A percentile compares a stretch with the other conserved stretches of the same genome.
These are phyloP conservation scores for Thecocarcelia acutangulata DNA, from an alignment of 2,888 invertebrate species.

Conservation along the genomic window DNA sequence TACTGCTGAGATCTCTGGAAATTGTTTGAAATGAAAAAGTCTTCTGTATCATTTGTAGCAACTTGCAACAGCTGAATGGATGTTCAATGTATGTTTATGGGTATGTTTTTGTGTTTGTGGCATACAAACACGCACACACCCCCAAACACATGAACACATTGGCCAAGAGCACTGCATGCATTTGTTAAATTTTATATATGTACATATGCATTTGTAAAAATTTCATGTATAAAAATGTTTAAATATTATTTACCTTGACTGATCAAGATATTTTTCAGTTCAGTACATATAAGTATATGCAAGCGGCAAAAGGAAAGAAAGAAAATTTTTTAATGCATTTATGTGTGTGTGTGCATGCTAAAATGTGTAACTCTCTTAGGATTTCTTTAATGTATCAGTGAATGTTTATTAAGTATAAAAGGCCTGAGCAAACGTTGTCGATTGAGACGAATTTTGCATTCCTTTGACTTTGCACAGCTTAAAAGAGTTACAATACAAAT, in stretches of 20 bases:
- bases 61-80: slow-evolving; percentile 51
- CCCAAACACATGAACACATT: background rate
- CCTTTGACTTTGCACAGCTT: background rate
- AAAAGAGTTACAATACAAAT: background rate
- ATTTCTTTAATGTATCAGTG: slow-evolving; percentile 1
- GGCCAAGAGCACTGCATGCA: background rate
- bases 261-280: slow-evolving; percentile 46
- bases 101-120: slow-evolving; percentile 12
- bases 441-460: slow-evolving; percentile 7
- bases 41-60: slow-evolving; percentile 57
- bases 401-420: background rate
- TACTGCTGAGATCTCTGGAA: slow-evolving; percentile 44
- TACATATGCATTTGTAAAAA: slow-evolving; percentile 6
- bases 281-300: slow-evolving; percentile 10
- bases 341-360: no score
- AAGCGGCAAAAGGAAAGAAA: slow-evolving; percentile 46
- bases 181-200: slow-evolving; percentile 9
- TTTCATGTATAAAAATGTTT: slow-evolving; percentile 66
- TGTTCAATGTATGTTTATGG: slow-evolving; percentile 13
- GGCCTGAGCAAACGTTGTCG: background rate
- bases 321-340: slow-evolving; percentile 41
- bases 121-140: background rate
- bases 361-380: no score
- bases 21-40: slow-evolving; percentile 55
- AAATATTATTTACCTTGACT: slow-evolving; percentile 68